Evolutionary conservation across 2,113 vertebrate genomes (phyloP).

Genomic region (Stegastes partitus): DNA sequence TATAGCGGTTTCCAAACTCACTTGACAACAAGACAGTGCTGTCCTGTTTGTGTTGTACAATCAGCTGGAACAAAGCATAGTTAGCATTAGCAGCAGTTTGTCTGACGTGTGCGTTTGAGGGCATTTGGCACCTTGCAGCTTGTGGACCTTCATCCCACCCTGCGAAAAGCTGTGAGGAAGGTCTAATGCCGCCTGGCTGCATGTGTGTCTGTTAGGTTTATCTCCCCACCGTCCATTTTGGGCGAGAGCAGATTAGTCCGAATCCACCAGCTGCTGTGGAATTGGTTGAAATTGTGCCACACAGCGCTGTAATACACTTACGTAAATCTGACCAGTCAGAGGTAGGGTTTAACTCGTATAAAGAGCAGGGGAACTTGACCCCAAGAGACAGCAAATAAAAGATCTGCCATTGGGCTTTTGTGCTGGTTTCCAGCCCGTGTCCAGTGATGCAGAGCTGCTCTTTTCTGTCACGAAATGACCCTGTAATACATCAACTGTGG

Average conservation of each 20-base stretch:
- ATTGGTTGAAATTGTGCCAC: slow-evolving; percentile 77
- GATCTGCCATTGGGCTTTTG: slow-evolving; percentile 11
- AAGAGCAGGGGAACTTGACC: slow-evolving; percentile 71
- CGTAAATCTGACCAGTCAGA: slow-evolving; percentile 65
- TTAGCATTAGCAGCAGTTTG: slow-evolving; percentile 12
- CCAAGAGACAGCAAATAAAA: slow-evolving; percentile 41
- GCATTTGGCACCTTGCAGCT: slow-evolving; percentile 33
- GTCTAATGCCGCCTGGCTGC: slow-evolving; percentile 40
- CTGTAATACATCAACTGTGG: neutral
- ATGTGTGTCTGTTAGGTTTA: slow-evolving; percentile 61
- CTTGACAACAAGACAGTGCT: neutral
- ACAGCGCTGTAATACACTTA: slow-evolving; percentile 72
- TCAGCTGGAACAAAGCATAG: slow-evolving; percentile 20
- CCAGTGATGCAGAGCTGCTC: slow-evolving; percentile 22
- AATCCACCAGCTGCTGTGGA: slow-evolving; percentile 82
- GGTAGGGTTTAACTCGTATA: slow-evolving; percentile 61
- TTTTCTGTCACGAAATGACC: slow-evolving; percentile 9
- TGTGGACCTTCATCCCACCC: slow-evolving; percentile 21
- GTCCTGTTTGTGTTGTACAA: neutral
- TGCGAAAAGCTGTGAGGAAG: slow-evolving; percentile 32
- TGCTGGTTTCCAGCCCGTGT: slow-evolving; percentile 20
- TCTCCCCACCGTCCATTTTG: slow-evolving; percentile 69
- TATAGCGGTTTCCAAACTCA: neutral
- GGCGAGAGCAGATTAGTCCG: slow-evolving; percentile 74
- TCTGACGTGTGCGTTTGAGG: slow-evolving; percentile 10